Base-by-base conservation (phyloP, 2,797 vertebrate genomes). In the Halcyon smyrnensis region DNA sequence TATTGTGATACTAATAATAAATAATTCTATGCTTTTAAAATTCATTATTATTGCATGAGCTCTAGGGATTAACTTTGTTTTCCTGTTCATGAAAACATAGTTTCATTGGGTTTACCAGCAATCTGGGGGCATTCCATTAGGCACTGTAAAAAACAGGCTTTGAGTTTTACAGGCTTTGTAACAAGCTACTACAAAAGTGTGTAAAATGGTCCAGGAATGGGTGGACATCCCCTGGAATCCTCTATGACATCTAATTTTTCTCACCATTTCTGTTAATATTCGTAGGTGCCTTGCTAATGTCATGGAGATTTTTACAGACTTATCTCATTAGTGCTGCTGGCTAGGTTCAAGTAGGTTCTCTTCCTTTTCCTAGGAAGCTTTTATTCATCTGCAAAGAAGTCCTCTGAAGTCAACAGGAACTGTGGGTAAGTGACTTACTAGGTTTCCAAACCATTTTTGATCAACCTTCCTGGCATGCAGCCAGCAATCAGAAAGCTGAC, bases 1-100 rank as follows among this genome's bases (percentile, higher is more conserved):
- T 86, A 39, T 82, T 89, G 59, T 94, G 81, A 64, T 89, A 78
- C 63, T 84, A 87, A 92, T 73, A 90, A 64, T 73, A 78, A 92
- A 50, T 82, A 87, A 67, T 67, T 67, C 76, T 70, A 48, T 41
- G 32, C 48, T 90, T 88, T 32, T 7, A 67, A 84, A 84, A 36
- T 10, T 56, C 16, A 28, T 70, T 82, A 32, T 65, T 96, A 77
- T 87, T 94, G 84, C 70, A 87, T 53, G 91, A 91, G 8, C 45
- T 87, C 39, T 68, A 75, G 37, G 28, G n/a, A 56, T 85, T 76
- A 41, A 60, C 15, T 87, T 69, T 23, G 8, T 28, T 92, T 94
- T 93, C 79, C 50, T 84, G 3, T 54, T 79, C 65, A 59, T 81
- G 68, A 86, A 68, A 88, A 75, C 84, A 41, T 1, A 53, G 14